Evolutionary conservation across 1,140 invertebrate species (phyloP).

Genomic region (Colletes gigas): DNA sequence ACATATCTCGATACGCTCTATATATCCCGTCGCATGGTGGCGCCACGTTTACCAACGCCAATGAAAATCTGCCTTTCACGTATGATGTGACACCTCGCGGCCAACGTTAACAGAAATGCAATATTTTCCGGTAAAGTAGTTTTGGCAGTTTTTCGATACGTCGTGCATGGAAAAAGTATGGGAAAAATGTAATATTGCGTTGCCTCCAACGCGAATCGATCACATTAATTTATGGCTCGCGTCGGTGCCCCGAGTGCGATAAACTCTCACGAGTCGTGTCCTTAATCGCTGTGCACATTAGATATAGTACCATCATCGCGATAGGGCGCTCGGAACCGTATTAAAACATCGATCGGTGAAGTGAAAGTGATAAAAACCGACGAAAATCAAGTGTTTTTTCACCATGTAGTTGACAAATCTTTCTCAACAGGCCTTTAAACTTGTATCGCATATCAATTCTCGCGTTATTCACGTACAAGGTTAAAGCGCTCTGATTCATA

Average conservation of each 20-base stretch:
- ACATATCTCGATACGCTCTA: no score
- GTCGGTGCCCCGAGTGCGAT: neutral
- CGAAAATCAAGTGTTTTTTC: constrained; percentile 13
- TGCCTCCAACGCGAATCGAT: neutral
- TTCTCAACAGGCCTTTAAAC: neutral
- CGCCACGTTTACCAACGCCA: neutral
- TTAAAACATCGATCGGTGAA: constrained; percentile 49
- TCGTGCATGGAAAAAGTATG: neutral
- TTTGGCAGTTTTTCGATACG: constrained; percentile 3
- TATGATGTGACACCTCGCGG: constrained; percentile 37
- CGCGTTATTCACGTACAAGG: constrained; percentile 30
- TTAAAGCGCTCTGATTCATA: constrained; percentile 29
- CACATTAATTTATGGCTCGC: neutral
- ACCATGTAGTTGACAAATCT: constrained; percentile 26
- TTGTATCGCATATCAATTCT: constrained; percentile 5
- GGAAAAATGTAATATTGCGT: constrained; percentile 16
- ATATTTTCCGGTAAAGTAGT: constrained; percentile 44
- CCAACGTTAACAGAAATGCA: constrained; percentile 26
- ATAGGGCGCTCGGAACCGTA: constrained; percentile 25
- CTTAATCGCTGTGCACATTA: constrained; percentile 9
- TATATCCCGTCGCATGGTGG: neutral
- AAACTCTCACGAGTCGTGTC: neutral
- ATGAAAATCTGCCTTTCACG: neutral
- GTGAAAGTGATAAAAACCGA: constrained; percentile 39
- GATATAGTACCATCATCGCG: constrained; percentile 33